Conservation (phyloP, 2,113 vertebrate species). For the Verasper variegatus region DNA sequence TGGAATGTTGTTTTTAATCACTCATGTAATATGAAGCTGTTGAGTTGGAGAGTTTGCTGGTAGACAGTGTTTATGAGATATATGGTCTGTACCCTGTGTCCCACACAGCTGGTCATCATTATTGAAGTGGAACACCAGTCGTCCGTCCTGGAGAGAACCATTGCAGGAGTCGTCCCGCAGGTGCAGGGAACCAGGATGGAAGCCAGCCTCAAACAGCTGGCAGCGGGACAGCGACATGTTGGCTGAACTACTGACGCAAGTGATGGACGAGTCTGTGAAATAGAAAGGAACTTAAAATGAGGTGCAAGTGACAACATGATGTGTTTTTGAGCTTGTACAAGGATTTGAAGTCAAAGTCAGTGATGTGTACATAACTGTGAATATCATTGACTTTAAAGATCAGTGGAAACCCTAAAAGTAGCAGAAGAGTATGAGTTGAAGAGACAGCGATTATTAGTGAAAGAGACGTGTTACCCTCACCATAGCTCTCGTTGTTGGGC, state of each 20-base stretch:
- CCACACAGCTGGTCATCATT: conserved; percentile 67
- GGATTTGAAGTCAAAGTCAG: too few relatives aligned
- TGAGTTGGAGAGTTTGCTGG: too few relatives aligned
- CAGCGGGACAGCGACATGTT: conserved; percentile 76
- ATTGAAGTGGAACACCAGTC: conserved; percentile 72
- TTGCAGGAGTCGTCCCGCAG: conserved; percentile 71
- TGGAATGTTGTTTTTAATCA: background rate
- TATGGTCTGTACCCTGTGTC: conserved; percentile 58
- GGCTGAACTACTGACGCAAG: conserved; percentile 62
- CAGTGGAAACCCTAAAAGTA: too few relatives aligned
- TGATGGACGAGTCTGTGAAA: conserved; percentile 61
- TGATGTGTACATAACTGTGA: too few relatives aligned
- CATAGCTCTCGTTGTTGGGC: conserved; percentile 56
- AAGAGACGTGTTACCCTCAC: conserved; percentile 26
- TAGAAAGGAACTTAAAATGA: background rate
- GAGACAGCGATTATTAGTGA: too few relatives aligned
- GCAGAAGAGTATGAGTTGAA: too few relatives aligned
- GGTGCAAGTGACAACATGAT: too few relatives aligned
- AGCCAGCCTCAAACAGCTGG: conserved; percentile 77
- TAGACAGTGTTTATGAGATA: too few relatives aligned
- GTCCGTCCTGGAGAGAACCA: conserved; percentile 60
- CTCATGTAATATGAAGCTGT: background rate
- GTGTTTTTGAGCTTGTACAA: too few relatives aligned
- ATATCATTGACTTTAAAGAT: too few relatives aligned
- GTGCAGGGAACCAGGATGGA: conserved; percentile 58